A percentile compares a stretch with the other conserved stretches of the same genome.
phyloP scores from a whole-genome alignment of 53 echinoderm and acorn worm species.

The Paracentrotus lividus region DNA sequence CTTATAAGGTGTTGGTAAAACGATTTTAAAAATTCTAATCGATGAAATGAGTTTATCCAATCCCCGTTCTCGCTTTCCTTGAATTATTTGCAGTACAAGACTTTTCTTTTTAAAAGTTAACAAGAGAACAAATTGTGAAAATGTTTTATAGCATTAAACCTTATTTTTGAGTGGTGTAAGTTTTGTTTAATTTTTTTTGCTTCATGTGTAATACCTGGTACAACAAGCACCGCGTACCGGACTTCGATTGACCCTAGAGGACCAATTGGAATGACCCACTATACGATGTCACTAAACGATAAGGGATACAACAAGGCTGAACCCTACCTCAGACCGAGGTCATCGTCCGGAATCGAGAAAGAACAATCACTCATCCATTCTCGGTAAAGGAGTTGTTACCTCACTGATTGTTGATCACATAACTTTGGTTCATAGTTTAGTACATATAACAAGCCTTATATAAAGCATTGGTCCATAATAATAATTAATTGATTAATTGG shows the following conservation, averaged over 20 bases:
- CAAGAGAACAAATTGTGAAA: too few relatives aligned
- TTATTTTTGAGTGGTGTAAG: not conserved
- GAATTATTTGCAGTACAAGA: too few relatives aligned
- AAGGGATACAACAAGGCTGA: slow-evolving; percentile 84
- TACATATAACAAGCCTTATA: too few relatives aligned
- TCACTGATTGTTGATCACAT: too few relatives aligned
- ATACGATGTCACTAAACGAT: slow-evolving; percentile 76
- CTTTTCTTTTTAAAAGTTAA: too few relatives aligned
- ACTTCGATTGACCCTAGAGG: slow-evolving; percentile 72
- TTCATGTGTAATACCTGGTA: slow-evolving; percentile 78
- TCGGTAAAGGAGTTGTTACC: slow-evolving; percentile 73
- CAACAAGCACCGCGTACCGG: slow-evolving; percentile 81
- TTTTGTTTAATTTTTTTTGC: not conserved
- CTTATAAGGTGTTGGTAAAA: too few relatives aligned
- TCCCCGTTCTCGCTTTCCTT: too few relatives aligned
- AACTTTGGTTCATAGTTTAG: not conserved
- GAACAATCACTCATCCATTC: slow-evolving; percentile 97
- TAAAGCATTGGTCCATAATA: too few relatives aligned
- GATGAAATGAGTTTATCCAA: too few relatives aligned
- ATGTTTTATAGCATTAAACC: too few relatives aligned
- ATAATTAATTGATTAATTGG: too few relatives aligned
- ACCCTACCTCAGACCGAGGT: slow-evolving; percentile 82
- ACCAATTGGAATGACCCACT: slow-evolving; percentile 82
- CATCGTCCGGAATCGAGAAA: slow-evolving; percentile 88
- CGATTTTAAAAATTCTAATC: too few relatives aligned